Base-by-base conservation (phyloP, 2,113 vertebrate genomes). In the Dicerorhinus sumatrensis region DNA sequence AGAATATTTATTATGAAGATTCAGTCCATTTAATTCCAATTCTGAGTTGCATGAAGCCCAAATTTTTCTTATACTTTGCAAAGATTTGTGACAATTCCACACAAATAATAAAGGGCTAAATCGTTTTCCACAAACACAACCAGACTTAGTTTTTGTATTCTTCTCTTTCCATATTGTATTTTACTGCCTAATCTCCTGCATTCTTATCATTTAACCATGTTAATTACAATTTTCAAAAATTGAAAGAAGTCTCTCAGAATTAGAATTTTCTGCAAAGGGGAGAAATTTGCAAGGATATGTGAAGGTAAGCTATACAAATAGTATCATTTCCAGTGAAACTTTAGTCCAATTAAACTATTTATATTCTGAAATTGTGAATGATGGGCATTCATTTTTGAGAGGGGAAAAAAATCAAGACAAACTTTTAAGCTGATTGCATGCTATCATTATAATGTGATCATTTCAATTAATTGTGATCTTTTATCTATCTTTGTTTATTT, bases 81-180 rank as follows among this genome's bases (percentile, higher is more conserved):
- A 85, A 56, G n/a, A 36, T 17, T 69, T 8, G 3, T 95, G 46
- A 6, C 2, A 89, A 51, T 5, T 46, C 17, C 36, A 54, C 54
- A 5, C 69, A 86, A 89, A 21, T 75, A 46, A 73, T 48, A 80
- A 94, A 92, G 16, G 36, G 20, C 6, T 42, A 92, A 92, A 54
- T 85, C 3, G 75, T 33, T 89, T 92, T 81, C 23, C 8, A n/a
- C 1, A 63, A 89, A 67, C 17, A 89, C 20, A 84, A 23, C 9
- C 46, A 80, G n/a, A 42, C 4, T 12, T 84, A 54, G 10, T 48
- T 82, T 29, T 76, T 88, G 0, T n/a, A 65, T 63, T 79, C 8
- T 82, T 72, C 29, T 54, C 39, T 76, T 60, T n/a, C 4, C 3
- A 56, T 48, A 46, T 73, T 75, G 5, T 8, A 42, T 42, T 62